A percentile compares a stretch with the other conserved stretches of the same genome.
Conservation (phyloP, 2,888 invertebrate species). For the Marasmarcha lunaedactyla region DNA sequence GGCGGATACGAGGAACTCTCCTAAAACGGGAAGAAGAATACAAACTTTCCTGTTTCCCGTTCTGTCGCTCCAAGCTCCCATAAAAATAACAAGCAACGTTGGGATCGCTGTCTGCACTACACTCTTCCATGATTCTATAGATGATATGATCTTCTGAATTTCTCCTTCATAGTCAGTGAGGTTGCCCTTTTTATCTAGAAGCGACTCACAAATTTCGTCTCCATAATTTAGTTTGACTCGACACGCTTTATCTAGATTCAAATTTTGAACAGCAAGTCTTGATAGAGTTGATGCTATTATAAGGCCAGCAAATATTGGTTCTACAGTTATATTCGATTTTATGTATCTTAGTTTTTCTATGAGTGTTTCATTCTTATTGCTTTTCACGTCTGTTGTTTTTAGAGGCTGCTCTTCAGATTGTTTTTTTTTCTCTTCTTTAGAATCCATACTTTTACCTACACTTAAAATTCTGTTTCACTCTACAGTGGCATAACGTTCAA, state of each 20-base stretch:
- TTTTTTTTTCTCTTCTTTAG: slow-evolving; percentile 19
- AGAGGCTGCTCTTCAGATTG: slow-evolving; percentile 36
- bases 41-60: slow-evolving; percentile 69
- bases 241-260: slow-evolving; percentile 74
- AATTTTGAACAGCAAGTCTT: slow-evolving; percentile 77
- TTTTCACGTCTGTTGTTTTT: slow-evolving; percentile 22
- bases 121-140: slow-evolving; percentile 68
- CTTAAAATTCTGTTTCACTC: no score
- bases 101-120: slow-evolving; percentile 68
- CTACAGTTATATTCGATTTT: slow-evolving; percentile 21
- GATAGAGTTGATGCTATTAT: slow-evolving; percentile 42
- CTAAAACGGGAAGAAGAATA: slow-evolving; percentile 65
- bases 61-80: slow-evolving; percentile 74
- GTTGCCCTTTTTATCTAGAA: slow-evolving; percentile 52
- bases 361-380: slow-evolving; percentile 28
- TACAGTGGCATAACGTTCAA: no score
- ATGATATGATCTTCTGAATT: slow-evolving; percentile 66
- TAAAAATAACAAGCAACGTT: slow-evolving; percentile 62
- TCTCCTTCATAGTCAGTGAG: slow-evolving; percentile 72
- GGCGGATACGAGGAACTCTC: slow-evolving; percentile 56
- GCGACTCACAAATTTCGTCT: slow-evolving; percentile 41
- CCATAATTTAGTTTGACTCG: slow-evolving; percentile 38
- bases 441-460: slow-evolving; percentile 25
- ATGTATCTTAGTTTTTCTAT: slow-evolving; percentile 4
- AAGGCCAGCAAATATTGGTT: slow-evolving; percentile 23